These are phyloP conservation scores for Anarrhichthys ocellatus DNA, from an alignment of 2,113 vertebrate genomes.

Conservation along the genomic window DNA sequence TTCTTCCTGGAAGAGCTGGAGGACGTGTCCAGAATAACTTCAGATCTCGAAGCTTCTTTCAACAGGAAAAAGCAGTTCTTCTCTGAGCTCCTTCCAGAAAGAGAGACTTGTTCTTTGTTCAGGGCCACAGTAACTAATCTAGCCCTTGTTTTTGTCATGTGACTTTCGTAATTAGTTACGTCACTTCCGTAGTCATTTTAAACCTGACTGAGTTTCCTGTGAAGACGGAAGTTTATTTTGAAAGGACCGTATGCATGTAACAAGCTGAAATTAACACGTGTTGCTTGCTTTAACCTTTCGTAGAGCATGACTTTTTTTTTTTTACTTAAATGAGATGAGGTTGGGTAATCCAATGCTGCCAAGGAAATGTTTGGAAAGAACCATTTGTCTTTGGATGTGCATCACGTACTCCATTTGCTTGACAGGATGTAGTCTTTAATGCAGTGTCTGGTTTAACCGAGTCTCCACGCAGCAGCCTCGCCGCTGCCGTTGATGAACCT, in stretches of 20 bases:
- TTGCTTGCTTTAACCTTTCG: too few relatives aligned
- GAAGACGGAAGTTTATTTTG: too few relatives aligned
- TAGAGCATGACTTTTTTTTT: too few relatives aligned
- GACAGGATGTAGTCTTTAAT: neutral
- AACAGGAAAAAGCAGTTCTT: neutral
- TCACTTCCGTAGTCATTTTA: too few relatives aligned
- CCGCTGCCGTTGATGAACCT: constrained; percentile 33
- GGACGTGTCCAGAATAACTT: neutral
- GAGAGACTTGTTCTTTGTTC: neutral
- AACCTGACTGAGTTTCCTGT: too few relatives aligned
- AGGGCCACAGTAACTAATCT: neutral
- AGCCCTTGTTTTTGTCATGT: too few relatives aligned
- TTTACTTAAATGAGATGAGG: too few relatives aligned
- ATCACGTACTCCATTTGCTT: neutral
- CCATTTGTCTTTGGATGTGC: neutral
- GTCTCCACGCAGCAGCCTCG: neutral
- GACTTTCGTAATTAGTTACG: too few relatives aligned
- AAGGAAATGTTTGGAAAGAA: neutral
- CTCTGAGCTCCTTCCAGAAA: neutral
- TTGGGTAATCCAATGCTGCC: neutral
- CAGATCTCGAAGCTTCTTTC: neutral
- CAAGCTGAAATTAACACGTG: too few relatives aligned
- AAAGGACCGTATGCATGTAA: too few relatives aligned
- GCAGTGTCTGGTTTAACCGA: neutral
- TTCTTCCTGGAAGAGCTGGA: neutral